These are phyloP conservation scores for Burhinus oedicnemus DNA, from an alignment of 2,113 vertebrate genomes.

Conservation along the genomic window DNA sequence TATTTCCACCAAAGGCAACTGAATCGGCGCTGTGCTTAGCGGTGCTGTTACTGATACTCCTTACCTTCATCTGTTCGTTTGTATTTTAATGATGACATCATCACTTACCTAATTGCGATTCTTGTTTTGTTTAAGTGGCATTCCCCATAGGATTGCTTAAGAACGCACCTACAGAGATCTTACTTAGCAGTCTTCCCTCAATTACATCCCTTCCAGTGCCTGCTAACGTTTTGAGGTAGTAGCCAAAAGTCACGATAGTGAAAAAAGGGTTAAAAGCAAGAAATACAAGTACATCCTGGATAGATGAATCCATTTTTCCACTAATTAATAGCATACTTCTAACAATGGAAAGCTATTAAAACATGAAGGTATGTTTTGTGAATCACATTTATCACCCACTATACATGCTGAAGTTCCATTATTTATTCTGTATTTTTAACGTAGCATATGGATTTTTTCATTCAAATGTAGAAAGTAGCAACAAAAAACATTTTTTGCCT, in stretches of 20 bases:
- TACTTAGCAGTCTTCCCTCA: neutral
- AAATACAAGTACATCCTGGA: slow-evolving; percentile 47
- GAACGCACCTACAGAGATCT: neutral
- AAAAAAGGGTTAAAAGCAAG: slow-evolving; percentile 35
- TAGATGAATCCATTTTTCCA: slow-evolving; percentile 64
- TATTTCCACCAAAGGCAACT: slow-evolving; percentile 4
- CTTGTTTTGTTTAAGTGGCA: neutral
- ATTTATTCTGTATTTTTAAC: slow-evolving; percentile 71
- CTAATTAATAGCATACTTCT: slow-evolving; percentile 74
- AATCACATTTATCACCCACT: slow-evolving; percentile 77
- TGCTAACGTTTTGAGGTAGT: neutral
- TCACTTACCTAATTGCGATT: neutral
- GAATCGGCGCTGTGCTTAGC: neutral
- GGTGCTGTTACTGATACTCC: neutral
- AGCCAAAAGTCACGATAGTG: neutral
- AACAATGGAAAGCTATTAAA: slow-evolving; percentile 79
- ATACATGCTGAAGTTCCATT: slow-evolving; percentile 68
- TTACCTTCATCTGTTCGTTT: neutral
- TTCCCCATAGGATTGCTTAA: slow-evolving; percentile 1
- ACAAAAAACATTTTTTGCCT: slow-evolving; percentile 25
- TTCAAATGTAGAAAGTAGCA: slow-evolving; percentile 64
- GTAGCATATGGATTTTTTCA: slow-evolving; percentile 69
- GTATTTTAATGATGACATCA: neutral
- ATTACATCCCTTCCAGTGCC: neutral
- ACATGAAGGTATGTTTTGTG: slow-evolving; percentile 70